Base-by-base conservation (phyloP, 2,888 invertebrate genomes). In the Scaptomyza cyrtandrae region DNA sequence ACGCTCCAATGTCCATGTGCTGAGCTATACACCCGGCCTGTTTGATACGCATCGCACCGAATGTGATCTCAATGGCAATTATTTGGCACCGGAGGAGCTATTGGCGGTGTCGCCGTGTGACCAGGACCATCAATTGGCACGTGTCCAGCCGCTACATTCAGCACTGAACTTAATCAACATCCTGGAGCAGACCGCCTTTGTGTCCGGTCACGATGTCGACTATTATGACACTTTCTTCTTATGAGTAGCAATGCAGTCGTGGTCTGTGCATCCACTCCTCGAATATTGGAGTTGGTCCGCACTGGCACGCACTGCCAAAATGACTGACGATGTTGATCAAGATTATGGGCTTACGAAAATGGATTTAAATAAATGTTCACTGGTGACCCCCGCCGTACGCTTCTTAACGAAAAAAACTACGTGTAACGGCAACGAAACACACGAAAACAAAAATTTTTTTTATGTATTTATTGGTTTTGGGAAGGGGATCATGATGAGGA, bases 141-240 rank as follows among this genome's bases (percentile, higher is more conserved):
- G 86, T 14, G 80, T 89, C 6, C 65, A 84, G 48, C 89, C 91
- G 2, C 44, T 72, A 41, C 83, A 90, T 48, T 72, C 90, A 6
- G 79, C 88, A 2, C 79, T 90, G 1, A 89, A 90, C 57, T 75
- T 91, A 41, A 89, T 91, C 55, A 90, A 89, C 60, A 91, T 91
- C 33, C 76, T 91, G 71, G 88, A 91, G 71, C 64, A 83, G 56
- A 87, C 83, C 52, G 86, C 90, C 16, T 91, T 91, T 49, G 90
- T 90, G 5, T 91, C 91, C 33, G 91, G 91, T 3, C 91, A 91
- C 59, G 91, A 91, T 63, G 89, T 91, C 46, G 91, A 91, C 79
- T 91, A 90, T 75, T 89, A 91, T 43, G 88, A 90, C 78, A 90
- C 91, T 13, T 90, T 79, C 52, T 71, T 81, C 56, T 90, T 90